Conservation (phyloP, 2,888 invertebrate genomes). For the Nesidiocoris tenuis region DNA sequence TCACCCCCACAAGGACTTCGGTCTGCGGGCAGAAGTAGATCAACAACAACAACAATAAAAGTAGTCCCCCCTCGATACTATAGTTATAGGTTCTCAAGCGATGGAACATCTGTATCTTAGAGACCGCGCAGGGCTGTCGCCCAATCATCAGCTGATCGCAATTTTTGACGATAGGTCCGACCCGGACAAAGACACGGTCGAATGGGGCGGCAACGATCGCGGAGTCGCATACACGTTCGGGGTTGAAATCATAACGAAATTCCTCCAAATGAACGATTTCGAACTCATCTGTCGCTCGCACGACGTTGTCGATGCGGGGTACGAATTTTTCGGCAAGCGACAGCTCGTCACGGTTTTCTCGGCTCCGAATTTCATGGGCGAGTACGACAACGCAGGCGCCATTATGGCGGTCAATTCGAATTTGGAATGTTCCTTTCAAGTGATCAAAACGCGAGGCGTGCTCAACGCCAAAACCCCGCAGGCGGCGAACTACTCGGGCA, state of each 20-base stretch:
- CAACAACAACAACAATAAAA: too few relatives aligned
- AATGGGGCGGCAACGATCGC: slow-evolving; percentile 66
- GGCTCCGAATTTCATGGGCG: slow-evolving; percentile 46
- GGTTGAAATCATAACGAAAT: slow-evolving; percentile 64
- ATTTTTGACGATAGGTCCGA: too few relatives aligned
- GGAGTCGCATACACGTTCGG: slow-evolving; percentile 67
- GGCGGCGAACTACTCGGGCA: not conserved
- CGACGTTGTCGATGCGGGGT: slow-evolving; percentile 57
- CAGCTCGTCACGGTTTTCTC: slow-evolving; percentile 49
- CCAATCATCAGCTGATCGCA: too few relatives aligned
- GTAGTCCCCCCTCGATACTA: too few relatives aligned
- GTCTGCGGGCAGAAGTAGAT: too few relatives aligned
- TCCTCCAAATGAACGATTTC: slow-evolving; percentile 64
- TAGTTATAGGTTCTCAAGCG: too few relatives aligned
- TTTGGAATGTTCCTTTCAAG: slow-evolving; percentile 46
- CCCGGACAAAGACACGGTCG: slow-evolving; percentile 59
- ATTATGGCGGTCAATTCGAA: slow-evolving; percentile 43
- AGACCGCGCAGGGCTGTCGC: too few relatives aligned
- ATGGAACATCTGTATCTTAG: too few relatives aligned
- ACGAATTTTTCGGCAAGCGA: slow-evolving; percentile 49
- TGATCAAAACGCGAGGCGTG: slow-evolving; percentile 36
- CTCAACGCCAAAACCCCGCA: not conserved
- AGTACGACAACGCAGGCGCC: slow-evolving; percentile 46
- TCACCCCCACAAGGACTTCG: too few relatives aligned
- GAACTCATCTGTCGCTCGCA: slow-evolving; percentile 67